Percentiles rank a stretch among this genome's conserved stretches.
phyloP scores from a whole-genome alignment of 2,113 vertebrate genomes.

The Triplophysa siluroides region DNA sequence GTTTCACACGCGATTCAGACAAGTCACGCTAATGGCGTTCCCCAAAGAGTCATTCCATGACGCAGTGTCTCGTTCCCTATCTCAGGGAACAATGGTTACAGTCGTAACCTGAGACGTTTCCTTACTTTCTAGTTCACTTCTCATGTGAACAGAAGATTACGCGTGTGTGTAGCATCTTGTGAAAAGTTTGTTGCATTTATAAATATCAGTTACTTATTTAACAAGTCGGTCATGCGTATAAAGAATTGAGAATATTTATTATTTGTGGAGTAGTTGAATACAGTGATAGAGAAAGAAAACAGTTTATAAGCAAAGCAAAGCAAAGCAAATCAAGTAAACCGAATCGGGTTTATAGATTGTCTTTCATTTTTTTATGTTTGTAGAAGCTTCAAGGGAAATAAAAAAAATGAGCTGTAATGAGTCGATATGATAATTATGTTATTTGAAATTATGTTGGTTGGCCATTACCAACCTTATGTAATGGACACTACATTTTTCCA shows the following conservation, averaged over 20 bases:
- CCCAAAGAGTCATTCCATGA: too few species aligned
- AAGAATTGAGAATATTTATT: neutral
- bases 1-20: too few species aligned
- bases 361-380: conserved; percentile 3
- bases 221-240: neutral
- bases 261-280: too few species aligned
- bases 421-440: conserved; percentile 40
- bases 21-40: too few species aligned
- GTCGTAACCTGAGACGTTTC: too few species aligned
- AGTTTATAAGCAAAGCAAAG: neutral
- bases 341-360: neutral
- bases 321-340: neutral
- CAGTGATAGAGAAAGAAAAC: neutral
- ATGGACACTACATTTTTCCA: conserved; percentile 28
- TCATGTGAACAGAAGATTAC: conserved; percentile 12
- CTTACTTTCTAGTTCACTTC: conserved; percentile 8
- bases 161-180: neutral
- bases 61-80: too few species aligned
- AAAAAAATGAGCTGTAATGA: conserved; percentile 1
- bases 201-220: neutral
- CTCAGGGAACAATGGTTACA: too few species aligned
- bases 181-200: neutral
- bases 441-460: conserved; percentile 17
- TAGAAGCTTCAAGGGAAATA: conserved; percentile 18
- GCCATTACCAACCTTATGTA: conserved; percentile 30